These are phyloP conservation scores for Brenthis hecate DNA, from an alignment of 2,888 invertebrate species.

Conservation along the genomic window DNA sequence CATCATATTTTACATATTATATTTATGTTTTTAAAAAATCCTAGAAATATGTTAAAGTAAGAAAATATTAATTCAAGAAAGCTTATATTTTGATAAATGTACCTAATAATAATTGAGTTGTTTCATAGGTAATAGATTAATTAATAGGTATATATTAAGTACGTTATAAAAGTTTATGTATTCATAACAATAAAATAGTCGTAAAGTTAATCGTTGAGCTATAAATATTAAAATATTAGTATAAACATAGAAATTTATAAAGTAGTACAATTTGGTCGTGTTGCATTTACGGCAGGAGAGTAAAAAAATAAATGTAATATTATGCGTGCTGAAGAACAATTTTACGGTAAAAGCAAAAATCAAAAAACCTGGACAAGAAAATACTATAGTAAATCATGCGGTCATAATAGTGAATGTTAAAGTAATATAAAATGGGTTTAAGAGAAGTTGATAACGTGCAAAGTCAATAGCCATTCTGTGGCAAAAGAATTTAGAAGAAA, in stretches of 20 bases:
- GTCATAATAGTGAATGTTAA: slow-evolving; percentile 29
- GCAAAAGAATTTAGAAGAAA: slow-evolving; percentile 34
- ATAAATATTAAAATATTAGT: slow-evolving; percentile 32
- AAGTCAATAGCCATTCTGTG: slow-evolving; percentile 31
- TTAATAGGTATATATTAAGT: not conserved
- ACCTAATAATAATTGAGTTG: slow-evolving; percentile 2
- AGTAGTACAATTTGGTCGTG: slow-evolving; percentile 77
- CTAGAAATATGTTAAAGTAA: slow-evolving; percentile 16
- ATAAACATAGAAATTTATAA: slow-evolving; percentile 32
- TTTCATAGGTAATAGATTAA: slow-evolving; percentile 6
- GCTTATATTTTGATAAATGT: slow-evolving; percentile 21
- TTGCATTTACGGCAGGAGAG: slow-evolving; percentile 55
- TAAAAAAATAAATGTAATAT: slow-evolving; percentile 40
- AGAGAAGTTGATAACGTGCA: slow-evolving; percentile 36
- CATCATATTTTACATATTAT: slow-evolving; percentile 73
- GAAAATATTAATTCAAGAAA: slow-evolving; percentile 22
- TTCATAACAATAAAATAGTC: slow-evolving; percentile 1
- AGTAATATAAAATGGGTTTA: slow-evolving; percentile 22
- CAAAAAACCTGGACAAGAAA: slow-evolving; percentile 32
- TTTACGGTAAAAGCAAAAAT: slow-evolving; percentile 29
- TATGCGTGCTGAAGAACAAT: slow-evolving; percentile 35
- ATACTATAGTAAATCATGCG: slow-evolving; percentile 37
- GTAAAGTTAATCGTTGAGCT: slow-evolving; percentile 3
- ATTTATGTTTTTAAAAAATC: slow-evolving; percentile 61
- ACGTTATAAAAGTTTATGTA: not conserved